phyloP scores from a whole-genome alignment of 2,888 invertebrate genomes.

The Mythimna ferrago region DNA sequence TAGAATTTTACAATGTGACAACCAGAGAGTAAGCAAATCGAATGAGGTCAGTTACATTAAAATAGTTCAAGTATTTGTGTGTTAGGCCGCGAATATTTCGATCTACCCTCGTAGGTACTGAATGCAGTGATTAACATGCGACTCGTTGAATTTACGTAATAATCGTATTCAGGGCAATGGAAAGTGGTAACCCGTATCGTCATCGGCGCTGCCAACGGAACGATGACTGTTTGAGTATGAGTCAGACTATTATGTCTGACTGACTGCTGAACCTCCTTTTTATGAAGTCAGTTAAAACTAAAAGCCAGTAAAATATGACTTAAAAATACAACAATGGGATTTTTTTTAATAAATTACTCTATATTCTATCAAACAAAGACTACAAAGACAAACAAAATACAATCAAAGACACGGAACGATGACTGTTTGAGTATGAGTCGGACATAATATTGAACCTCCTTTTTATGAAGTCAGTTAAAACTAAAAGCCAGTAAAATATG shows the following conservation, averaged over 20 bases:
- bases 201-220: slow-evolving; percentile 7
- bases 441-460: neutral
- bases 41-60: too few relatives aligned
- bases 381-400: too few relatives aligned
- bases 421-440: slow-evolving; percentile 37
- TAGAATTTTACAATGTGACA: too few relatives aligned
- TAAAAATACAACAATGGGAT: too few relatives aligned
- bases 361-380: too few relatives aligned
- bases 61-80: too few relatives aligned
- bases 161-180: slow-evolving; percentile 35
- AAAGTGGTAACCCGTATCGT: slow-evolving; percentile 15
- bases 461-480: neutral
- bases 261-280: neutral
- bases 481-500: neutral
- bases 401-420: slow-evolving; percentile 8
- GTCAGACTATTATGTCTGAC: slow-evolving; percentile 16
- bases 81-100: too few relatives aligned
- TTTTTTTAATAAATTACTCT: too few relatives aligned
- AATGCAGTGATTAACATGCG: slow-evolving; percentile 24
- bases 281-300: neutral
- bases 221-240: slow-evolving; percentile 31
- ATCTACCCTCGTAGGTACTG: too few relatives aligned
- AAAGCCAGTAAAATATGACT: neutral
- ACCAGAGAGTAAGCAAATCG: too few relatives aligned
- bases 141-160: slow-evolving; percentile 23